These are phyloP conservation scores for Biston betularia DNA, from an alignment of 2,888 invertebrate genomes.

Conservation along the genomic window DNA sequence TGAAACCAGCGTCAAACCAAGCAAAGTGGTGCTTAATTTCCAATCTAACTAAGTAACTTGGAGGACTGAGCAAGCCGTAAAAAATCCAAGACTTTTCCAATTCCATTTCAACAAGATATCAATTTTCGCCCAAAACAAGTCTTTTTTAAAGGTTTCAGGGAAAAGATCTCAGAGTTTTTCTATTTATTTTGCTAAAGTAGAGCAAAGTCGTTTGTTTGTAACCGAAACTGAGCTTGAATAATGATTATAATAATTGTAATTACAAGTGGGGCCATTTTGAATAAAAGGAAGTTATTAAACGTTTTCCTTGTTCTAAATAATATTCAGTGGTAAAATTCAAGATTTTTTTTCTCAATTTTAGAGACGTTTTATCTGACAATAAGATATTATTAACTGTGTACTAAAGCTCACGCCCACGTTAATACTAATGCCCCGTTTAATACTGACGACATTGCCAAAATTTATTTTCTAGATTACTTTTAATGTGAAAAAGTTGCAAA, in stretches of 20 bases:
- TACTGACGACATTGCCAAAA: too few relatives aligned
- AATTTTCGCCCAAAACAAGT: constrained; percentile 36
- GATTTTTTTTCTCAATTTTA: background rate
- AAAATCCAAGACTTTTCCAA: constrained; percentile 41
- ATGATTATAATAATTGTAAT: constrained; percentile 18
- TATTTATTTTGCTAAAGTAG: constrained; percentile 25
- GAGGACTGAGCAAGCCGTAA: constrained; percentile 32
- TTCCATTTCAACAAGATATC: constrained; percentile 39
- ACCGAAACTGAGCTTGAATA: constrained; percentile 17
- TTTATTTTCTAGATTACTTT: too few relatives aligned
- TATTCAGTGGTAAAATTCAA: background rate
- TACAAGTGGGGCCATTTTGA: constrained; percentile 5
- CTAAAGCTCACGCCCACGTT: too few relatives aligned
- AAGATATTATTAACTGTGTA: too few relatives aligned
- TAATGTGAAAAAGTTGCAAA: too few relatives aligned
- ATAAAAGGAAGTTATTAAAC: constrained; percentile 4
- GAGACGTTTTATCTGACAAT: too few relatives aligned
- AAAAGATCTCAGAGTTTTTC: constrained; percentile 19
- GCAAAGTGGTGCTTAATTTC: constrained; percentile 33
- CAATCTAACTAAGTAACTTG: constrained; percentile 35
- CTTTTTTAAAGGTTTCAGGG: constrained; percentile 27
- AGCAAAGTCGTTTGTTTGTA: constrained; percentile 22
- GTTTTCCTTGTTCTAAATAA: background rate
- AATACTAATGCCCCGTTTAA: too few relatives aligned
- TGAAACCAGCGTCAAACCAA: constrained; percentile 19